Percentiles rank a stretch among this genome's conserved stretches.
Conservation (phyloP, 2,888 invertebrate species). For the Marronus borbonicus region DNA sequence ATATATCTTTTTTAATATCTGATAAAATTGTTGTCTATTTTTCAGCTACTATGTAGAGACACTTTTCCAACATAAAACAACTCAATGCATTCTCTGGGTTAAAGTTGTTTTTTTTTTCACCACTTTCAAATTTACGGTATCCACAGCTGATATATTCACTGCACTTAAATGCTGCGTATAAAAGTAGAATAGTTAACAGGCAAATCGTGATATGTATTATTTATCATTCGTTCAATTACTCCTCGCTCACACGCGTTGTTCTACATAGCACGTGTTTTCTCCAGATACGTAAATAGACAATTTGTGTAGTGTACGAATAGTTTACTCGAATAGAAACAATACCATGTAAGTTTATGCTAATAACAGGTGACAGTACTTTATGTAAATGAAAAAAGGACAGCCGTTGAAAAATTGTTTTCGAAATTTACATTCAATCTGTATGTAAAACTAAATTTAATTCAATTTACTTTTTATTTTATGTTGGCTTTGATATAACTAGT, state of each 20-base stretch:
- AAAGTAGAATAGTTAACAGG: constrained; percentile 18
- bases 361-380: neutral
- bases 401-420: no score
- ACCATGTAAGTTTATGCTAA: neutral
- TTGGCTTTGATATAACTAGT: no score
- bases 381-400: neutral
- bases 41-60: neutral
- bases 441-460: no score
- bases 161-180: neutral
- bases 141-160: neutral
- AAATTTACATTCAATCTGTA: no score
- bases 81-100: neutral
- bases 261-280: constrained; percentile 41
- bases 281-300: constrained; percentile 28
- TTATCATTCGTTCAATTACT: constrained; percentile 21
- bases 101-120: neutral
- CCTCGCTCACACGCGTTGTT: constrained; percentile 15
- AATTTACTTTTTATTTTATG: no score
- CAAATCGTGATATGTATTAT: constrained; percentile 35
- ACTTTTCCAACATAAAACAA: neutral
- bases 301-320: constrained; percentile 4
- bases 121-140: constrained; percentile 17
- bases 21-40: neutral
- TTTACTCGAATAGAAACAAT: constrained; percentile 14
- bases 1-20: no score